These are phyloP conservation scores for Adelges cooleyi DNA, from an alignment of 1,140 invertebrate genomes.

Conservation along the genomic window DNA sequence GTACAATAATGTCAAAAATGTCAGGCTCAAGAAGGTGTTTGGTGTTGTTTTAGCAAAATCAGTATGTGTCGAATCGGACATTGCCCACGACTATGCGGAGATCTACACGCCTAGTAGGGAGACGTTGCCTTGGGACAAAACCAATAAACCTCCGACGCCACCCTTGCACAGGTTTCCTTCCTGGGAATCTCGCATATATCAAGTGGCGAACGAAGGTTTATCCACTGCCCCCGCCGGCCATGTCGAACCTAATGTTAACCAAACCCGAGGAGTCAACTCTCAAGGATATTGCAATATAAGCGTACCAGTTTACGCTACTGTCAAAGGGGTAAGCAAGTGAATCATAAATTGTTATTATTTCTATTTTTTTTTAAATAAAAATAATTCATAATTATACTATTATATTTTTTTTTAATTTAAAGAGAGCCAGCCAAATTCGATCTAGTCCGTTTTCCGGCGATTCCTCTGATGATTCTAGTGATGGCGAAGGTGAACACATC, in stretches of 20 bases:
- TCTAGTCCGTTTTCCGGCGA: conserved; percentile 91
- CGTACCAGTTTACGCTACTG: conserved; percentile 88
- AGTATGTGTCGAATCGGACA: conserved; percentile 37
- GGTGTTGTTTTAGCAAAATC: conserved; percentile 33
- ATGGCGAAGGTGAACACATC: conserved; percentile 56
- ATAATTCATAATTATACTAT: too few relatives aligned
- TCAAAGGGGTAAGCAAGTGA: conserved; percentile 65
- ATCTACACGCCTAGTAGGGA: conserved; percentile 86
- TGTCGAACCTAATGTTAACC: conserved; percentile 38
- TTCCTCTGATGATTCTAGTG: conserved; percentile 86
- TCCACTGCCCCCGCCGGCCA: conserved; percentile 40
- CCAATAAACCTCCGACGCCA: conserved; percentile 64
- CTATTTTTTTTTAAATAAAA: not conserved
- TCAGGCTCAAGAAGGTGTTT: too few relatives aligned
- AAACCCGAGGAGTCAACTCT: conserved; percentile 26
- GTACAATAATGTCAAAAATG: too few relatives aligned
- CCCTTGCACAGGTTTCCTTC: conserved; percentile 79
- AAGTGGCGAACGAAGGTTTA: conserved; percentile 72
- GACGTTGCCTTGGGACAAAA: conserved; percentile 37
- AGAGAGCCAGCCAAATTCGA: conserved; percentile 87
- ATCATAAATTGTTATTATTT: conserved; percentile 3
- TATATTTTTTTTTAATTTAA: conserved; percentile 24
- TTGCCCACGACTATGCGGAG: conserved; percentile 80
- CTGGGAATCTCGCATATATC: conserved; percentile 91
- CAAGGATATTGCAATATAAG: conserved; percentile 70